These are phyloP conservation scores for Oedothorax gibbosus DNA, from an alignment of 1,140 invertebrate species.

Conservation along the genomic window DNA sequence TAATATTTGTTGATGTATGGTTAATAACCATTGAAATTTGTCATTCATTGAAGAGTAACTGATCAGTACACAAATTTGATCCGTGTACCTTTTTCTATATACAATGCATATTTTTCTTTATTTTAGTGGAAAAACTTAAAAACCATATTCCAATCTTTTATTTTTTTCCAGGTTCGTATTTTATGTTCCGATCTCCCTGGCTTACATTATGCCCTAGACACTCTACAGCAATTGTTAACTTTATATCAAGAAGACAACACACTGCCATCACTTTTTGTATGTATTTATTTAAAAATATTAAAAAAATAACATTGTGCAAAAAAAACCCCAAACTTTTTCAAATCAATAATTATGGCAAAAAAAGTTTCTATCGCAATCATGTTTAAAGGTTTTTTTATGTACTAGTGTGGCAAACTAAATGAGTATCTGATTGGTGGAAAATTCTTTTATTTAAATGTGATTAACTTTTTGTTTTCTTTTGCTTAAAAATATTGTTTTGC, in stretches of 20 bases:
- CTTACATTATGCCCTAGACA: slow-evolving; percentile 75
- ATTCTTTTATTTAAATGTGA: too few species aligned
- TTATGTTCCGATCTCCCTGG: slow-evolving; percentile 73
- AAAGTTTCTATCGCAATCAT: too few species aligned
- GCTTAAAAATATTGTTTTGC: too few species aligned
- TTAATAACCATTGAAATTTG: too few species aligned
- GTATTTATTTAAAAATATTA: background rate
- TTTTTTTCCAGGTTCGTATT: slow-evolving; percentile 71
- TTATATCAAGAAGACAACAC: slow-evolving; percentile 70
- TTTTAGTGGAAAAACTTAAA: background rate
- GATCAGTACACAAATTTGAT: too few species aligned
- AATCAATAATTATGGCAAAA: background rate
- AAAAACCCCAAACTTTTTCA: background rate
- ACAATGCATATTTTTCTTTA: slow-evolving; percentile 24
- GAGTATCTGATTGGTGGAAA: too few species aligned
- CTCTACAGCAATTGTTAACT: slow-evolving; percentile 75
- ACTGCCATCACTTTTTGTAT: slow-evolving; percentile 71
- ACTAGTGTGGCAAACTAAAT: too few species aligned
- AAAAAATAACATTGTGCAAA: background rate
- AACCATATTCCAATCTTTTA: background rate
- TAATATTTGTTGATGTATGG: too few species aligned
- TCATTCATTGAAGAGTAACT: too few species aligned
- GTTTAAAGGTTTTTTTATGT: too few species aligned
- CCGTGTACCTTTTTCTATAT: too few species aligned
- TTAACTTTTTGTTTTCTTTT: too few species aligned